Base-by-base conservation (phyloP, 1,140 invertebrate genomes). In the Tetragonula clypearis region DNA sequence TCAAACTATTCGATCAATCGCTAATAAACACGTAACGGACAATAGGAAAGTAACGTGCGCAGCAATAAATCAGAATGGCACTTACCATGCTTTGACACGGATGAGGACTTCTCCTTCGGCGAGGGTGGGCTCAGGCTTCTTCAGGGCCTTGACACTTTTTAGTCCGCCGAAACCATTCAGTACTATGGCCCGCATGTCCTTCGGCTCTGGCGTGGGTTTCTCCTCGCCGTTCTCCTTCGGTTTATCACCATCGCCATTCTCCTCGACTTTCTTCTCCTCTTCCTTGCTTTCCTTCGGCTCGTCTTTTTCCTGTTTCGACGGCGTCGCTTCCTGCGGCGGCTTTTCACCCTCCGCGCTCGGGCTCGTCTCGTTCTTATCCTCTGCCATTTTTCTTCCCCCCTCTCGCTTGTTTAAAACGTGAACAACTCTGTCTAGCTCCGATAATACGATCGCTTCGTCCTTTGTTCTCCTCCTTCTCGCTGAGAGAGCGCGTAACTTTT, bases 31-130 rank as follows among this genome's bases (percentile, higher is more conserved):
- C 41, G 6, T 8, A 49, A 49, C 30, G 8, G 65, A 76, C 53
- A 14, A 78, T 26, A 35, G 5, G 15, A 62, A 5, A 17, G 3
- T 17, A 17, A 17, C 4, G 15, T 56, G 26, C 8, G 21, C 30
- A 56, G n/a, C n/a, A n/a, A n/a, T 12, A 56, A 12, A 74, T 74
- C 19, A 26, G 1, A n/a, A 77, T 69, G 49, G 15, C 65, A 96
- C 97, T 97, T 93, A 98, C 98, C 98, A 98, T 91, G 97, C 97
- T 94, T 97, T 98, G 66, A 98, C 97, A 86, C 97, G 95, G 90
- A 98, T 97, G 35, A 98, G 95, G 80, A 98, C 97, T 93, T 98
- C 97, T 73, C 97, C 97, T 92, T 98, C 97, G 82, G 93, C 96
- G 26, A 96, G 94, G 53, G 96, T 96, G 14, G 97, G 97, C 93